These are phyloP conservation scores for Cheilosia impressa DNA, from an alignment of 2,888 invertebrate species.

Conservation along the genomic window DNA sequence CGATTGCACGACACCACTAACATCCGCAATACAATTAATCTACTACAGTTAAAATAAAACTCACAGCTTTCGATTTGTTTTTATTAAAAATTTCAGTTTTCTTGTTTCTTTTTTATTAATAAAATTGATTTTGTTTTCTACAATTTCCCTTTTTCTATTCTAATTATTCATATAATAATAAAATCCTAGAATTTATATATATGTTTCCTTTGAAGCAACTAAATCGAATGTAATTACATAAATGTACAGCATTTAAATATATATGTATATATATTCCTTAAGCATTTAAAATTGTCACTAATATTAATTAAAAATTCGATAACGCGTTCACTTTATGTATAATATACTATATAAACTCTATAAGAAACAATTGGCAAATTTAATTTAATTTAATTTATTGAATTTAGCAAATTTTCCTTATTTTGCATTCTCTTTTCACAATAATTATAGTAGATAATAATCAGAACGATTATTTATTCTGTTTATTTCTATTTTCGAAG, in stretches of 20 bases:
- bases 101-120: conserved; percentile 52
- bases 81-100: conserved; percentile 69
- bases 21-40: not conserved
- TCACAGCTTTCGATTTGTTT: conserved; percentile 3
- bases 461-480: conserved; percentile 14
- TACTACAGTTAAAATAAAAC: not conserved
- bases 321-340: conserved; percentile 63
- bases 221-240: conserved; percentile 62
- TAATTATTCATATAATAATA: conserved; percentile 65
- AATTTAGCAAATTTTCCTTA: conserved; percentile 26
- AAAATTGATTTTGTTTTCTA: conserved; percentile 62
- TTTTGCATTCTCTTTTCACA: conserved; percentile 4
- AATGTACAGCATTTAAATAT: conserved; percentile 63
- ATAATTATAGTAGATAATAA: conserved; percentile 37
- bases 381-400: conserved; percentile 40
- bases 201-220: conserved; percentile 62
- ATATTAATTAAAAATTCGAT: conserved; percentile 72
- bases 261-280: conserved; percentile 26
- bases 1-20: not conserved
- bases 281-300: conserved; percentile 68
- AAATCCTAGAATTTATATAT: conserved; percentile 57
- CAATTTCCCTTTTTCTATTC: conserved; percentile 59
- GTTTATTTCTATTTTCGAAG: conserved; percentile 53
- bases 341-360: conserved; percentile 24
- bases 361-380: conserved; percentile 67